phyloP scores from a whole-genome alignment of 1,140 invertebrate genomes.

The Geopemphigus sp. region DNA sequence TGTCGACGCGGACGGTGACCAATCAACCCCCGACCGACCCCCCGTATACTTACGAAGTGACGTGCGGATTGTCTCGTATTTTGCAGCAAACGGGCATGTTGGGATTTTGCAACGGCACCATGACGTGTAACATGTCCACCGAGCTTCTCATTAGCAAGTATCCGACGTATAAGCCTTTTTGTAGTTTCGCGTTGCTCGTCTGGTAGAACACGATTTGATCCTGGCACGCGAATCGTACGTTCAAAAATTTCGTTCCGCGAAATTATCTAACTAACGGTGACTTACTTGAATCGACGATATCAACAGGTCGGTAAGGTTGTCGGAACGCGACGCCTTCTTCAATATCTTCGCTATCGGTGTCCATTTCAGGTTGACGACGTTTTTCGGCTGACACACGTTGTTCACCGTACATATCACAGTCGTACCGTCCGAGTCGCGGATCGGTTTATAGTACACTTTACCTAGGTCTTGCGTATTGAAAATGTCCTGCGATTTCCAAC shows the following conservation, averaged over 20 bases:
- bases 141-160: slow-evolving; percentile 95
- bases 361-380: slow-evolving; percentile 86
- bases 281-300: slow-evolving; percentile 74
- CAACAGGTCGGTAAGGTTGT: slow-evolving; percentile 73
- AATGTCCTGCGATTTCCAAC: slow-evolving; percentile 64
- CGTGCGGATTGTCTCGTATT: slow-evolving; percentile 90
- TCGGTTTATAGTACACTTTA: slow-evolving; percentile 83
- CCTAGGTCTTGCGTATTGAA: slow-evolving; percentile 88
- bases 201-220: slow-evolving; percentile 92
- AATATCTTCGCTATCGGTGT: slow-evolving; percentile 75
- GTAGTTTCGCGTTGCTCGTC: slow-evolving; percentile 75
- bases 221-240: slow-evolving; percentile 54
- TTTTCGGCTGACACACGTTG: slow-evolving; percentile 78
- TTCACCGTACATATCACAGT: slow-evolving; percentile 86
- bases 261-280: no score
- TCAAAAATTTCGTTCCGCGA: no score
- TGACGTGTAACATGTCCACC: slow-evolving; percentile 88
- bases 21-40: no score
- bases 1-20: no score
- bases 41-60: slow-evolving; percentile 76
- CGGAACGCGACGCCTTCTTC: slow-evolving; percentile 67
- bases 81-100: slow-evolving; percentile 91
- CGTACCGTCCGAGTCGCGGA: slow-evolving; percentile 83
- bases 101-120: slow-evolving; percentile 84
- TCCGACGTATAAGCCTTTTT: slow-evolving; percentile 85